These are phyloP conservation scores for Myotis findleyi DNA, from an alignment of 2,797 vertebrate genomes.

Conservation along the genomic window DNA sequence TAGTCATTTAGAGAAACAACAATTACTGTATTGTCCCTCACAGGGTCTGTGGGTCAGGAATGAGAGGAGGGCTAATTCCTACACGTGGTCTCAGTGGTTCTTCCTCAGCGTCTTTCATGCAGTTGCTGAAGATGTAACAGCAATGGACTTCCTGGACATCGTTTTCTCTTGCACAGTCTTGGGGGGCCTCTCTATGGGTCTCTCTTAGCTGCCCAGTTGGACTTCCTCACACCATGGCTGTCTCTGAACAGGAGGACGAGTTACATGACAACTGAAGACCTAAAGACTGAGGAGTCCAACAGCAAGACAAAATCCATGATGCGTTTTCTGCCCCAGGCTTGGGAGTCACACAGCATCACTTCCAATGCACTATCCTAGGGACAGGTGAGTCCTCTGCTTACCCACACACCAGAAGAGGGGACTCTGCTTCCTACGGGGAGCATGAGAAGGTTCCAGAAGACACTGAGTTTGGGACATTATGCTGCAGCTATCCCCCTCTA, in stretches of 20 bases:
- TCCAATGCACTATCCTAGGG: not conserved
- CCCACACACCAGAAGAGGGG: not conserved
- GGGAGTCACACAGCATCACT: not conserved
- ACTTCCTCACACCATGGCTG: not conserved
- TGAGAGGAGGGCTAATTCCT: not conserved
- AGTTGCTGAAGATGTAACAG: not conserved
- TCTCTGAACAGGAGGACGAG: not conserved
- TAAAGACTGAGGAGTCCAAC: not conserved
- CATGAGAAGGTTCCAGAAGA: not conserved
- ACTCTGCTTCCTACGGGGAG: not conserved
- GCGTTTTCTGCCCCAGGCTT: not conserved
- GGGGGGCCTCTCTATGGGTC: accelerated
- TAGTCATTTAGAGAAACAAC: not conserved
- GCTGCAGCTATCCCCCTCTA: not conserved
- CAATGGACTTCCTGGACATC: not conserved
- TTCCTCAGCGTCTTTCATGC: not conserved
- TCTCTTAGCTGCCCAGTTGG: not conserved
- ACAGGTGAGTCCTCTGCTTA: not conserved
- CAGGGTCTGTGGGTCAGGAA: not conserved
- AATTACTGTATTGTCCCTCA: not conserved
- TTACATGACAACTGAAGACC: not conserved
- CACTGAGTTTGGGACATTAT: not conserved
- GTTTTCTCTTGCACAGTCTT: not conserved
- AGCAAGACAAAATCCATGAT: not conserved
- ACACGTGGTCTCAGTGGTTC: not conserved